Base-by-base conservation (phyloP, 2,888 invertebrate species). In the Pherbina coryleti region DNA sequence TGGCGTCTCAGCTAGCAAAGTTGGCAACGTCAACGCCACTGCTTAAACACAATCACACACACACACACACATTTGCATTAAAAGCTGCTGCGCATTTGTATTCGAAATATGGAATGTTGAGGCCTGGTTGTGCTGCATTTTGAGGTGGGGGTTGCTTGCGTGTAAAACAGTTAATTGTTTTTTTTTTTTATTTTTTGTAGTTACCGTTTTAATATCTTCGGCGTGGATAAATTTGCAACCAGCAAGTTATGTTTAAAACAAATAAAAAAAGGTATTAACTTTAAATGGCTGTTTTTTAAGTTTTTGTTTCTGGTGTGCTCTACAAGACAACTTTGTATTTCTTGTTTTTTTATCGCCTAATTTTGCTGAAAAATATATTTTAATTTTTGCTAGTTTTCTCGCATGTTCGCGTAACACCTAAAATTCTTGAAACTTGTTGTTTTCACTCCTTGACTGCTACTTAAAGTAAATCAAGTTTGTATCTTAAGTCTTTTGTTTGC, bases 61-160 rank as follows among this genome's bases (percentile, higher is more conserved):
- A 2, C 31, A 44, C 57, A 44, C 44, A 37, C 17, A 22, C 67
- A 22, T 37, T 19, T 22, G 11, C 22, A 22, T 0, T 14, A 14
- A 55, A 9, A 9, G 8, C 57, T n/a, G 57, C 57, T 0, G 25
- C 25, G 31, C n/a, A n/a, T 66, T 7, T 25, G 57, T 28, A 25
- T 22, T 60, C 28, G 57, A 60, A 55, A 34, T 28, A 31, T 34
- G 31, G 49, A 11, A 22, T 49, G 44, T 17, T 9, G n/a, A 28
- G n/a, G 25, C 25, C 49, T 44, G 28, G 34, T 69, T 57, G 55
- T 22, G 51, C 62, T 22, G 31, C 51, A 64, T 57, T 78, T 77
- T 77, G 14, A 77, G 78, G 78, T 75, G 79, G 81, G 78, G 79
- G 78, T 75, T 72, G 57, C 72, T 77, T 55, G 62, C 44, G 49